Percentiles rank a stretch among this genome's conserved stretches.
Conservation (phyloP, 2,113 vertebrate genomes). For the Harpagus bidentatus region DNA sequence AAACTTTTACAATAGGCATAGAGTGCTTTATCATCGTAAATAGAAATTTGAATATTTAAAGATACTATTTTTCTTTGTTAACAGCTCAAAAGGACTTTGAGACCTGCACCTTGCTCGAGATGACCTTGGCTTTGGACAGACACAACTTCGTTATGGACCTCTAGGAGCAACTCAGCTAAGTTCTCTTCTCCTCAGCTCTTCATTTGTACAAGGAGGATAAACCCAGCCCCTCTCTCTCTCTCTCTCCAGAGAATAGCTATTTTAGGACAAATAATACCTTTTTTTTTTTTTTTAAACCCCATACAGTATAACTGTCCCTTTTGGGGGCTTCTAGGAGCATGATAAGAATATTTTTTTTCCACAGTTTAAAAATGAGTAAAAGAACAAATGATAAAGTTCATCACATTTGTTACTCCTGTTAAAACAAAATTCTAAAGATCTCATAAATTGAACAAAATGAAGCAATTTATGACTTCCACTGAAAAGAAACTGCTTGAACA, state of each 20-base stretch:
- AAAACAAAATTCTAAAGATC: neutral
- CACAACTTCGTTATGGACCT: neutral
- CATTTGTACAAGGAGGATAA: neutral
- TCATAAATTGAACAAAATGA: neutral
- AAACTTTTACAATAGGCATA: fast-evolving
- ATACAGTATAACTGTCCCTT: neutral
- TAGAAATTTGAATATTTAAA: neutral
- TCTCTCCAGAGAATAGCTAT: neutral
- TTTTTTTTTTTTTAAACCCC: neutral
- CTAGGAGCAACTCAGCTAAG: neutral
- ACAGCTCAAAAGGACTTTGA: neutral
- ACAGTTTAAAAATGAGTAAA: neutral
- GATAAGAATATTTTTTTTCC: neutral
- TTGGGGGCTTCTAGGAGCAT: neutral
- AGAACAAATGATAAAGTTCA: neutral
- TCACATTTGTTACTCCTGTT: neutral
- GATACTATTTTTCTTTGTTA: neutral
- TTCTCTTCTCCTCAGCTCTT: neutral
- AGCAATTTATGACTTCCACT: neutral
- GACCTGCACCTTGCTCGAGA: neutral
- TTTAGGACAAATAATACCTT: neutral
- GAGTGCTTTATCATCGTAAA: neutral
- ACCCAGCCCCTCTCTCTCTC: neutral
- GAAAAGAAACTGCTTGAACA: neutral
- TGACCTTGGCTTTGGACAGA: neutral